Percentiles rank a stretch among this genome's conserved stretches.
Conservation (phyloP, 2,888 invertebrate genomes). For the Carterocephalus palaemon region DNA sequence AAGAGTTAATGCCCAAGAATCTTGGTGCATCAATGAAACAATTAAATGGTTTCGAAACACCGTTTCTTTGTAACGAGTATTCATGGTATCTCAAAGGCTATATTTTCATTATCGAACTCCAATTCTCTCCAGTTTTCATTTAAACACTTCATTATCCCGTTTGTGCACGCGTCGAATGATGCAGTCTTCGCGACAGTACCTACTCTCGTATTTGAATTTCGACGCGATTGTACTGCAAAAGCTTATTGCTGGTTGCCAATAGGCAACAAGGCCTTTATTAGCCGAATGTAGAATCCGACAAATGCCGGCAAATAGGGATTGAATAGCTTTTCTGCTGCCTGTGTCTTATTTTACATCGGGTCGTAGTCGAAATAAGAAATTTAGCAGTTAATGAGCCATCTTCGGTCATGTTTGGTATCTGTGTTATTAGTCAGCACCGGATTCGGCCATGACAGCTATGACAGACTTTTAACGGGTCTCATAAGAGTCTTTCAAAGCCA, state of each 20-base stretch:
- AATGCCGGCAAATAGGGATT: too few relatives aligned
- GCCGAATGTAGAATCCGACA: constrained; percentile 13
- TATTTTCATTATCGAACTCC: constrained; percentile 16
- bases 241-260: constrained; percentile 31
- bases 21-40: neutral
- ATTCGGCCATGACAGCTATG: too few relatives aligned
- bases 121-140: constrained; percentile 16
- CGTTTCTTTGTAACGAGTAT: constrained; percentile 2
- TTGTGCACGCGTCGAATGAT: constrained; percentile 13
- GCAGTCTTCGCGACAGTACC: constrained; percentile 17
- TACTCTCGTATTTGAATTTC: constrained; percentile 32
- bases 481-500: too few relatives aligned
- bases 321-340: constrained; percentile 8
- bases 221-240: constrained; percentile 27
- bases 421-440: too few relatives aligned
- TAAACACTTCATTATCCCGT: constrained; percentile 15
- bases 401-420: neutral
- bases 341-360: neutral
- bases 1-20: too few relatives aligned
- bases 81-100: constrained; percentile 8
- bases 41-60: neutral
- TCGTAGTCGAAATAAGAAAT: too few relatives aligned
- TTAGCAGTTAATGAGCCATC: too few relatives aligned
- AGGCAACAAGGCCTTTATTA: constrained; percentile 30
- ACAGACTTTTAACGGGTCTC: too few relatives aligned